Base-by-base conservation (phyloP, 2,888 invertebrate species). In the Diarsia brunnea region DNA sequence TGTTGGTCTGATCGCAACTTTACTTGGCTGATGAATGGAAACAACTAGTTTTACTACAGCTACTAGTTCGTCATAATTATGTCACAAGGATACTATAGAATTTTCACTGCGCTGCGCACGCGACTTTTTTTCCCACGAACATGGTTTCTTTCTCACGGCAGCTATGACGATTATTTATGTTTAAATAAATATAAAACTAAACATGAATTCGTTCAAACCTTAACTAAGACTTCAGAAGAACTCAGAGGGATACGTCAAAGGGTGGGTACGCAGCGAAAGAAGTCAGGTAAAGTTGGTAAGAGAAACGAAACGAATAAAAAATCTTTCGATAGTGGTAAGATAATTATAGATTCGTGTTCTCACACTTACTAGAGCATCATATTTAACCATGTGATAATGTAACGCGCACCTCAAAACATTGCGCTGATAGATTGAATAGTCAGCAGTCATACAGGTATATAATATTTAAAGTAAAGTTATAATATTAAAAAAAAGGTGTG, bases 331-430 rank as follows among this genome's bases (percentile, higher is more conserved):
- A 24, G 19, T 31, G 1, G 14, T 21, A 55, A 45, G 16, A 31
- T 43, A n/a, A n/a, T n/a, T n/a, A 16, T 16, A 27, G 45, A 78
- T 31, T 19, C 24, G 3, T 53, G 24, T 81, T 81, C 60, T 21
- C 68, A 81, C 16, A 68, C 49, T 60, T 80, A 81, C 70, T 53
- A 81, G 58, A 63, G 67, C 31, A 47, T 27, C 67, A 73, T 64
- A 61, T 21, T 31, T 43, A 1, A 64, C 21, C 2, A 38, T 45
- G 31, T 21, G 47, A 38, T 38, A 38, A 5, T 24, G n/a, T 21
- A 12, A 53, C 12, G n/a, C 12, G n/a, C 53, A 24, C 12, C n/a
- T 53, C n/a, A 5, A 24, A 55, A 55, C 14, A 24, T 55, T 55
- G 55, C 24, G 55, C 24, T 24, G 24, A 14, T 55, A 24, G 55